phyloP scores from a whole-genome alignment of 2,797 vertebrate species.

The Sebastes trivittatus region DNA sequence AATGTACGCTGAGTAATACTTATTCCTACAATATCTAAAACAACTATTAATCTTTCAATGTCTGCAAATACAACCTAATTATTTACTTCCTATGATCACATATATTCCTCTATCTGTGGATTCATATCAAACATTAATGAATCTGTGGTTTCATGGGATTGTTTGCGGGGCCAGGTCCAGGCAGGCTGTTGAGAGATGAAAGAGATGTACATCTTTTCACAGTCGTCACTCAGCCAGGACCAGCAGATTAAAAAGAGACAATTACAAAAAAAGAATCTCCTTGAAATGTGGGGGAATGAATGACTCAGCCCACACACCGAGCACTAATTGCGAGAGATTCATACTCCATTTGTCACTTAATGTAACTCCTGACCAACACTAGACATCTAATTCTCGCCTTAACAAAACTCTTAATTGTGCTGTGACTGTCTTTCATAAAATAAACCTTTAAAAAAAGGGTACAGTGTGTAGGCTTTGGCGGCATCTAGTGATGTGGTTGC shows the following conservation, averaged over 20 bases:
- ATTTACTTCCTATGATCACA: not conserved
- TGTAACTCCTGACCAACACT: not conserved
- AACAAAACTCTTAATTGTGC: not conserved
- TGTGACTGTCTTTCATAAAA: not conserved
- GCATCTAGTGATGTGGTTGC: too few relatives aligned
- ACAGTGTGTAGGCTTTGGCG: not conserved
- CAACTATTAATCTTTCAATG: not conserved
- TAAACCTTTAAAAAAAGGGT: not conserved
- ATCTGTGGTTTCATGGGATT: not conserved
- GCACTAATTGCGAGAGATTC: slow-evolving; percentile 2
- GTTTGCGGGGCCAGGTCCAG: not conserved
- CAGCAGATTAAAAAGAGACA: not conserved
- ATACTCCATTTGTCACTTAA: not conserved
- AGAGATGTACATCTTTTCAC: not conserved
- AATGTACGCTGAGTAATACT: not conserved
- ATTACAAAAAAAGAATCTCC: not conserved
- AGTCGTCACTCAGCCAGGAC: not conserved
- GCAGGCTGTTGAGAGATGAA: not conserved
- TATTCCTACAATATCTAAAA: not conserved
- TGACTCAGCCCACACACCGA: not conserved
- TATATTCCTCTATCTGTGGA: not conserved
- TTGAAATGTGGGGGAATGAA: slow-evolving; percentile 7
- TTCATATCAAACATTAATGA: not conserved
- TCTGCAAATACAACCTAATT: not conserved
- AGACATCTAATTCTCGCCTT: not conserved